Evolutionary conservation across 2,113 vertebrate species (phyloP), one percentile per base, ranked within the genome.

Genomic region (Alaudala cheleensis): DNA sequence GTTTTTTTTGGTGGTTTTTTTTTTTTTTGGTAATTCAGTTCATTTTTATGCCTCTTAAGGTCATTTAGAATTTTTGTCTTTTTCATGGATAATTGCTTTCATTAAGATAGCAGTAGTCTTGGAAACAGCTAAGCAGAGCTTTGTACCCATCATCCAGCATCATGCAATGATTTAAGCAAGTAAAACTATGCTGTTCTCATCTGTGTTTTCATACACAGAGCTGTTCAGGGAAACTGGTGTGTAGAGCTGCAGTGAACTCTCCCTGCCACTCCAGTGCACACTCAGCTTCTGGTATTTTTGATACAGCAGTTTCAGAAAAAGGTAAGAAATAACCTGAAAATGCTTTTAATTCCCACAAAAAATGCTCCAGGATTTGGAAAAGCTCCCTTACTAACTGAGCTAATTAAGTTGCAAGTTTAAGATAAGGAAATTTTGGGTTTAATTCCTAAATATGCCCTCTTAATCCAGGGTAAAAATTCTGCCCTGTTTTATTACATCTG

Each of bases 91-190:
- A 76, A 67, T 72, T 89, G 29, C 91, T 93, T 95, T 81, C 31
- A 61, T 91, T 81, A 91, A 86, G 57, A 81, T 25, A 88, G 15
- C 53, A 53, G 83, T 91, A 95, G 94, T 72, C 94, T 88, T 91
- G 65, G 92, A 96, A 94, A 94, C 87, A 85, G 56, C 61, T 74
- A 56, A 81, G 56, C 39, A 87, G 81, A 81, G 69, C 4, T 76
- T 96, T 78, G 19, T 67, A 54, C 17, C 47, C 49, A 40, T 64
- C 54, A 44, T 51, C 57, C 49, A 60, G 37, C 40, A 88, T 73
- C 26, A 47, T 56, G 56, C 64, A 74, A 62, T 67, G 80, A 66
- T 34, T 56, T 86, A 69, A 78, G 44, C 39, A 74, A 84, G 40
- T 45, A 9, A 92, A 92, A 86, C 90, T 62, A 77, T 8, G 10